Base-by-base conservation (phyloP, 2,888 invertebrate genomes). In the Pristionchus japonicus region DNA sequence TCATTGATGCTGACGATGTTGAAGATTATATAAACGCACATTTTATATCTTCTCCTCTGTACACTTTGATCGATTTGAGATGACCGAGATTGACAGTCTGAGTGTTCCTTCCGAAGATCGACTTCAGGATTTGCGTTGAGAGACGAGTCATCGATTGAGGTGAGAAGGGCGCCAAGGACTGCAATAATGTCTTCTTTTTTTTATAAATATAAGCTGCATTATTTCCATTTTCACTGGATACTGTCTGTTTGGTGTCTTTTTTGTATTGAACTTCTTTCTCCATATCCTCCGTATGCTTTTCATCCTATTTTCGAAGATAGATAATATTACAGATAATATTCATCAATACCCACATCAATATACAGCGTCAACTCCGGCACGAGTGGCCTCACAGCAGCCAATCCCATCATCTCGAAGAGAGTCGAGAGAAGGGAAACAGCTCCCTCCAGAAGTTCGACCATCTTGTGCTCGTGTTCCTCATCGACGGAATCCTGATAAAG, bases 61-160 rank as follows among this genome's bases (percentile, higher is more conserved):
- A 64, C 64, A 85, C 47, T 85, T n/a, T 43, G n/a, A 86, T 67
- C 49, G 86, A 86, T 47, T 86, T 86, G 57, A 86, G 86, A 37
- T 86, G 86, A 27, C 86, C 86, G 47, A 86, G 67, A 34, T 86
- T 86, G 13, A 86, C 67, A 1, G 20, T 86, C 23, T 49, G 34
- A 17, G 86, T 37, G 70, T 86, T 86, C 13, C 86, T 67, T 23
- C 86, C 86, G 57, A 86, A 86, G 7, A 86, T 47, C 43, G 70
- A 27, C 49, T 86, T 86, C 49, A 86, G 70, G 15, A 86, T n/a
- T 70, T 86, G 86, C 3, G 86, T 86, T 0, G 86, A 67, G 20
- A 86, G 70, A 70, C 86, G 86, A 34, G 86, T 86, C 47, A 86
- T 70, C 37, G 70, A 27, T 23, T 70, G 70, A 23, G 86, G 86